phyloP scores from a whole-genome alignment of 2,113 vertebrate genomes.

The Semnornis frantzii region DNA sequence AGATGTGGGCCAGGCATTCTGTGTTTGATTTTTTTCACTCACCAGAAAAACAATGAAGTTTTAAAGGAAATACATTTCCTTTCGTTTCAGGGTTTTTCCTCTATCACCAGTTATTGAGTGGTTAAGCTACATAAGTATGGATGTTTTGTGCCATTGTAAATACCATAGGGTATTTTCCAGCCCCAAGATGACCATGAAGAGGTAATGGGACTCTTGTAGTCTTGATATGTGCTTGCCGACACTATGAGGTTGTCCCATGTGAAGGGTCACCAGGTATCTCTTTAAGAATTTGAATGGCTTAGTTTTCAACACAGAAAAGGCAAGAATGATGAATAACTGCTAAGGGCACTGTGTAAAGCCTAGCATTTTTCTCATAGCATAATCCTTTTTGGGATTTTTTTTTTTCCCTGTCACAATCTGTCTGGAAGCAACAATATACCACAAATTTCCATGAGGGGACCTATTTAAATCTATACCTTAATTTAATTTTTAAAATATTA shows the following conservation, averaged over 20 bases:
- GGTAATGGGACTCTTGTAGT: background rate
- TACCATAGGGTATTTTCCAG: background rate
- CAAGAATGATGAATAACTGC: background rate
- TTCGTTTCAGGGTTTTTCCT: background rate
- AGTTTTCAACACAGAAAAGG: background rate
- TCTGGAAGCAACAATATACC: background rate
- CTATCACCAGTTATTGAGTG: background rate
- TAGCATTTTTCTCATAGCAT: background rate
- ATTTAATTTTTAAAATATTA: background rate
- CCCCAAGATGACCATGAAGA: background rate
- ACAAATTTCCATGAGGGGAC: background rate
- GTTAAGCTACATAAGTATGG: background rate
- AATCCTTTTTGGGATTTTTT: background rate
- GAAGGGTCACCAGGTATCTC: background rate
- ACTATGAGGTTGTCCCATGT: too few species aligned
- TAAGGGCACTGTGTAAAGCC: background rate
- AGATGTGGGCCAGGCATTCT: background rate
- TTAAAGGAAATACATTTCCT: background rate
- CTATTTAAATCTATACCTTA: background rate
- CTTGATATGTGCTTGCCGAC: background rate
- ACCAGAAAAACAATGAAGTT: background rate
- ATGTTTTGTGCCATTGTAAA: background rate
- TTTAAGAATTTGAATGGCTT: background rate
- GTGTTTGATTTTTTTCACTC: background rate
- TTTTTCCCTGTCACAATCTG: background rate